Evolutionary conservation across 2,113 vertebrate genomes (phyloP).

Genomic region (Cisticola juncidis): DNA sequence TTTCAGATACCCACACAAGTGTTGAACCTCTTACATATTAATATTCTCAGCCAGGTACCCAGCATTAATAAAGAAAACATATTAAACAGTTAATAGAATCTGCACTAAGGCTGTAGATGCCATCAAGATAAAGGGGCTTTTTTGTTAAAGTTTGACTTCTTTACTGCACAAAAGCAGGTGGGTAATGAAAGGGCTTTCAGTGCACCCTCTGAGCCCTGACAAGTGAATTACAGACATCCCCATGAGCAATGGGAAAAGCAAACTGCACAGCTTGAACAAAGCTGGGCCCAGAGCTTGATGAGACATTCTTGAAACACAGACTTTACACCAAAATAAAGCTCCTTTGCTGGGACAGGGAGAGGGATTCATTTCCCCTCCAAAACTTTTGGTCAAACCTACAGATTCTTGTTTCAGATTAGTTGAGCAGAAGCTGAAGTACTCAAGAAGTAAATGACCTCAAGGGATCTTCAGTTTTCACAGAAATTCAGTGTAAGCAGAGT

Average conservation of each 20-base stretch:
- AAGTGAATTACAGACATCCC: background rate
- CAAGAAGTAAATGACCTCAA: background rate
- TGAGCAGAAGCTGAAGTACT: background rate
- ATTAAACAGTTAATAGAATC: slow-evolving; percentile 28
- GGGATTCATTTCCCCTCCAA: background rate
- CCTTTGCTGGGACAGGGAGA: background rate
- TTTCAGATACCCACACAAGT: background rate
- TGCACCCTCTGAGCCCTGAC: background rate
- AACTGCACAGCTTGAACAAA: background rate
- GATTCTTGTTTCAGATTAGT: background rate
- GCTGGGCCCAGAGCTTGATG: background rate
- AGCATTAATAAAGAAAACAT: slow-evolving; percentile 40
- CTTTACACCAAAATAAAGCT: background rate
- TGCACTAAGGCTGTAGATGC: slow-evolving; percentile 29
- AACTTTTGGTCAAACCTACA: background rate
- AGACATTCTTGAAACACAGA: background rate
- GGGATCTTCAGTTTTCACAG: background rate
- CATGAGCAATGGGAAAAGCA: background rate
- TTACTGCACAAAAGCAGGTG: background rate
- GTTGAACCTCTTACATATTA: background rate
- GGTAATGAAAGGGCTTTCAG: slow-evolving; percentile 12
- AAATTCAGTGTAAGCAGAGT: background rate
- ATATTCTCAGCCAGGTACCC: background rate
- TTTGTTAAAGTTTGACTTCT: slow-evolving; percentile 66
- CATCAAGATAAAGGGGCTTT: slow-evolving; percentile 52